Base-by-base conservation (phyloP, 2,113 vertebrate species). In the Lepidothrix coronata region DNA sequence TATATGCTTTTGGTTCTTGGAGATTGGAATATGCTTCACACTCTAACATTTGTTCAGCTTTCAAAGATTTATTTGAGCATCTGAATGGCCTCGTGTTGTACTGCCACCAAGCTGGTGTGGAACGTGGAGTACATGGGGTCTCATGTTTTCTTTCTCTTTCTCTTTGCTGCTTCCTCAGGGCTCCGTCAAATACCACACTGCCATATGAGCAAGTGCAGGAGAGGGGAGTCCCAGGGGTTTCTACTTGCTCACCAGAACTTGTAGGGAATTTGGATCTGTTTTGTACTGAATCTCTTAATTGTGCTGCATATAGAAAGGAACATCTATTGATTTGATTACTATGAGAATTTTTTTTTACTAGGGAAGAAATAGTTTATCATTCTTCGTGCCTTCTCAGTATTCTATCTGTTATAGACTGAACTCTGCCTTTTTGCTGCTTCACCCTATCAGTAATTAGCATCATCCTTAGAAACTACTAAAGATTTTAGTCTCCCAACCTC, bases 111-210 rank as follows among this genome's bases (percentile, higher is more conserved):
- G 37, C 59, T 62, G 28, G 25, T 62, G 59, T n/a, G 43, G 55
- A 39, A 51, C 5, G 3, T 6, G 5, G 0, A 3, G 16, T 20
- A 3, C 2, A 3, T 8, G 54, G 22, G 19, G 6, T 12, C 25
- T 37, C 22, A 4, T 24, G 6, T 14, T 12, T 65, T 70, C 17
- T 57, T 65, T 55, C 44, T 1, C 8, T 63, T 58, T 59, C 20
- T 52, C 28, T 5, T 20, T 8, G 27, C 41, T 72, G 27, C 63
- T 28, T 2, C 62, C 35, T 46, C 31, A 27, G n/a, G 44, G 39
- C 44, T 71, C n/a, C 23, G 13, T 43, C 58, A 61, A 25, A 15
- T 33, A 54, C 11, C 3, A 1, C 2, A 3, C 11, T 86, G 31
- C 65, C 5, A 6, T 23, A 14, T 3, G 30, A 43, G 44, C 52